Base-by-base conservation (phyloP, 1,140 invertebrate genomes). In the Caerostris extrusa region DNA sequence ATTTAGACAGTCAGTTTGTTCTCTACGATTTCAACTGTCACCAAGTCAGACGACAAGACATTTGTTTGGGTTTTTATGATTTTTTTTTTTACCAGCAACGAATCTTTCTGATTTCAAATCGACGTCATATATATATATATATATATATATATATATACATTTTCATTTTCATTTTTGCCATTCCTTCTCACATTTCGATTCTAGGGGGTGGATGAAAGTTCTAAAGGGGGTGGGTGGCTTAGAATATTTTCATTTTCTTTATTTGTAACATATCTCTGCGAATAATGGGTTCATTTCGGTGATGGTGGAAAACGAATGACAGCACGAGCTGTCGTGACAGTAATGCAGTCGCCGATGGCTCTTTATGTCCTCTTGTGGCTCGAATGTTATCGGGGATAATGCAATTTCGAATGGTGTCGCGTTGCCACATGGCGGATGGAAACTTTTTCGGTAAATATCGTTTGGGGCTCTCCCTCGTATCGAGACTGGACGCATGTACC, bases 1-100 rank as follows among this genome's bases (percentile, higher is more conserved):
- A 91, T 91, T 91, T 91, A 56, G 90, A 91, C 90, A 91, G 90
- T 50, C 69, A 50, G 90, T 91, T 91, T 91, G 90, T 91, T 91
- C 90, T 91, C 69, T 91, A 60, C 82, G 90, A 91, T 91, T 91
- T 53, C 19, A 91, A 91, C 90, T 91, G 90, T 91, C 90, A 91
- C 57, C 90, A 71, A 69, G 56, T 82, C 55, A 55, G 58, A 12
- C 53, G 57, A 53, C 55, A 58, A n/a, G 90, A 82, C 90, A 91
- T 91, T 91, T 91, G 90, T 91, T 82, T 91, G 90, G 90, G n/a
- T 71, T 85, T 67, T 85, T 85, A 85, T 85, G 83, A 85, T 85
- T 85, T 58, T 55, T 82, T 82, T 56, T 57, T 83, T 57, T 19
- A 7, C 7, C 7, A 58, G 57, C 57, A 56, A 56, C 17, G n/a